Base-by-base conservation (phyloP, 1,140 invertebrate species). In the Drosophila nebulosa region DNA sequence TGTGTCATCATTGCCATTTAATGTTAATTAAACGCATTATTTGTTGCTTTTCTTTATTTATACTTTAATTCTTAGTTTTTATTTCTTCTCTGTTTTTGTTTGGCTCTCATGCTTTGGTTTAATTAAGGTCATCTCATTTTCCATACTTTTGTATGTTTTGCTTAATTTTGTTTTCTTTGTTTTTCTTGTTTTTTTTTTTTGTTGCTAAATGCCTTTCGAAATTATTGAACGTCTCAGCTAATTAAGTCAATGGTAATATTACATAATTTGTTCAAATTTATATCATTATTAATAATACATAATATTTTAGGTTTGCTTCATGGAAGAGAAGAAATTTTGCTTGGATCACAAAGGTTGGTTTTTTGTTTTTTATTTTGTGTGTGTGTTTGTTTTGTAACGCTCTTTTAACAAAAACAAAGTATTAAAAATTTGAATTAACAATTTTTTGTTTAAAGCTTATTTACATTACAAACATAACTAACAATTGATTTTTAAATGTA, bases 281-380 rank as follows among this genome's bases (percentile, higher is more conserved):
- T 78, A 74, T 68, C 63, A 81, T 78, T 88, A 35, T 79, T 80
- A 51, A 63, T 62, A 64, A 42, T 70, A 65, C 39, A 27, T 46
- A 52, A 46, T 75, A 46, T 64, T 51, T 66, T 55, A 57, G 57
- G 62, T 75, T 80, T 72, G 74, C 81, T 90, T 86, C 84, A 80
- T 90, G 89, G 89, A 90, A 90, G 89, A 86, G 89, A 90, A 90
- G 75, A 89, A 90, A 84, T 80, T 77, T 73, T 70, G 68, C 63
- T 78, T 88, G 78, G 89, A 90, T 90, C 89, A 90, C 89, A 90
- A 86, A 89, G 85, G 84, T 86, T 76, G 75, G 60, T 65, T 70
- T 66, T 62, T 74, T 57, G 18, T 57, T 42, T n/a, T 21, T 52
- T 50, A 4, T 27, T 12, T 52, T 21, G 32, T 57, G 30, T 32